These are phyloP conservation scores for Pocillopora meandrina DNA, from an alignment of 92 coral and sea anemone genomes.

Conservation along the genomic window DNA sequence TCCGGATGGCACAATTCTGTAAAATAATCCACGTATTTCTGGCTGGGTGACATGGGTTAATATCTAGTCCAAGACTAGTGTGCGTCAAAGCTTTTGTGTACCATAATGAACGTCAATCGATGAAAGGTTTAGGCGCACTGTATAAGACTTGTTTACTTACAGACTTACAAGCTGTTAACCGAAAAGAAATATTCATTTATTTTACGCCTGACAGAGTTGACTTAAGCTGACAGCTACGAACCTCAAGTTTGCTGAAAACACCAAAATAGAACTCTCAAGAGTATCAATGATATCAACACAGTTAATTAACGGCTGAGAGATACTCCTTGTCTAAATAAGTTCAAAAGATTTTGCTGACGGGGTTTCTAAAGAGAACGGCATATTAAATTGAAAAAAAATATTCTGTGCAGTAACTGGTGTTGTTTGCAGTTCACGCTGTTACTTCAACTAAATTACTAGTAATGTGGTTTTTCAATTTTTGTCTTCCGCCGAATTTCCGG, in stretches of 20 bases:
- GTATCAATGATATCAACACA: conserved; percentile 16
- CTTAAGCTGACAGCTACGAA: conserved; percentile 66
- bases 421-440: conserved; percentile 27
- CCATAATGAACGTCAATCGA: conserved; percentile 53
- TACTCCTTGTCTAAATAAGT: background rate
- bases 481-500: conserved; percentile 40
- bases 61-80: background rate
- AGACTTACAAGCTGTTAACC: conserved; percentile 64
- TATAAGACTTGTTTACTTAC: conserved; percentile 55
- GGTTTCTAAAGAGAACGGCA: background rate
- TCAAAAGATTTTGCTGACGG: background rate
- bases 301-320: conserved; percentile 20
- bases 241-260: conserved; percentile 46
- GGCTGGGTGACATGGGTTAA: conserved; percentile 18
- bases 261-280: conserved; percentile 69
- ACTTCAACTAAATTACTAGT: conserved; percentile 8
- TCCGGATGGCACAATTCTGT: background rate
- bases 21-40: conserved; percentile 1
- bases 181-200: conserved; percentile 71
- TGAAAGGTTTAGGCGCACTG: conserved; percentile 35
- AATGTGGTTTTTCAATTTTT: background rate
- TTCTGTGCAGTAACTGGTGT: background rate
- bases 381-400: background rate
- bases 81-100: conserved; percentile 42
- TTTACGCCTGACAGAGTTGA: conserved; percentile 61